Evolutionary conservation across 2,113 vertebrate species (phyloP).

Genomic region (Prionailurus viverrinus): DNA sequence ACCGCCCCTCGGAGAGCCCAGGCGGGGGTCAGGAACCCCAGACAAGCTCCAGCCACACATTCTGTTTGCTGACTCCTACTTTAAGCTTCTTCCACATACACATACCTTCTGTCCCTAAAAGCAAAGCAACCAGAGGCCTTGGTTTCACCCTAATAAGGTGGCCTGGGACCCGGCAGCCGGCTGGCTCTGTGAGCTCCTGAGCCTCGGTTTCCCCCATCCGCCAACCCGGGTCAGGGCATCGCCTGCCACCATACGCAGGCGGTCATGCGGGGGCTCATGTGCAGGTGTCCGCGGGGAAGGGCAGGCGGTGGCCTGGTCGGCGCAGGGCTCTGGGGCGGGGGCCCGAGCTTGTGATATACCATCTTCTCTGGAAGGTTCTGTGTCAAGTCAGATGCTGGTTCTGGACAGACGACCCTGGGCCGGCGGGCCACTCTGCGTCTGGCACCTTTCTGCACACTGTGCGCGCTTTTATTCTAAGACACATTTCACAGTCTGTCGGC

Average conservation of each 20-base stretch:
- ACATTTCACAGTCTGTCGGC: background rate
- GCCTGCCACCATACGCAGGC: rapidly evolving
- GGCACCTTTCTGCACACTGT: background rate
- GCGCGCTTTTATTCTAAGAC: background rate
- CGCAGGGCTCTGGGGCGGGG: background rate
- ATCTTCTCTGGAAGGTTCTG: background rate
- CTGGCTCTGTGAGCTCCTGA: background rate
- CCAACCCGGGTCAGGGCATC: background rate
- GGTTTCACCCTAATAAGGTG: background rate
- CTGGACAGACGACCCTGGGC: background rate
- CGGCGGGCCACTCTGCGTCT: background rate
- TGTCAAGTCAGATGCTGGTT: background rate
- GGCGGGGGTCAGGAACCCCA: background rate
- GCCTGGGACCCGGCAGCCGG: background rate
- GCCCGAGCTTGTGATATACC: too few species aligned
- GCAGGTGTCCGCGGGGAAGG: background rate
- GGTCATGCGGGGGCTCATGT: background rate
- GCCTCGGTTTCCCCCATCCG: background rate
- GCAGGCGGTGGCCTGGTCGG: too few species aligned
- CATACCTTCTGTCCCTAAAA: background rate
- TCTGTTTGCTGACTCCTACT: background rate
- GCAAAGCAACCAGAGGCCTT: background rate
- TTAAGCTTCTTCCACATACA: background rate
- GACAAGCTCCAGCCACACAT: background rate
- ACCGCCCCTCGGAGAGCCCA: background rate